A percentile compares a stretch with the other conserved stretches of the same genome.
These are phyloP conservation scores for Neoarius graeffei DNA, from an alignment of 2,113 vertebrate species.

Conservation along the genomic window DNA sequence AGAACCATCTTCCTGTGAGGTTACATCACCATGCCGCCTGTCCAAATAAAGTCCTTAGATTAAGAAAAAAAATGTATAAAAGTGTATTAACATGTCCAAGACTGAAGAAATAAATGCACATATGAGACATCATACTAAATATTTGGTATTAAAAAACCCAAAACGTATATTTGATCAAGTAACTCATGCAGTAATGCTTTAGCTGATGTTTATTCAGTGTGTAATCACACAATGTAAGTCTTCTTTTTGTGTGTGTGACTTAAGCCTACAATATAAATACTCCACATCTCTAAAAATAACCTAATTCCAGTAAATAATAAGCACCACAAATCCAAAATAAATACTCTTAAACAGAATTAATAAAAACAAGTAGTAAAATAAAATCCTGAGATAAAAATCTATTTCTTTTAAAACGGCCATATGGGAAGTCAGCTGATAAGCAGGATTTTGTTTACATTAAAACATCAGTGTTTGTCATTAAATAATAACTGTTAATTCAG, in stretches of 20 bases:
- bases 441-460: neutral
- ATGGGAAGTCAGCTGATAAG: neutral
- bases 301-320: neutral
- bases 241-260: neutral
- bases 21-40: too few relatives aligned
- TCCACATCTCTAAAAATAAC: neutral
- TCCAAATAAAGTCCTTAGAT: too few relatives aligned
- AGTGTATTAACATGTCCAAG: neutral
- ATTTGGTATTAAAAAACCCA: neutral
- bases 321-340: neutral
- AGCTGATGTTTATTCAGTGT: neutral
- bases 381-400: neutral
- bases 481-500: neutral
- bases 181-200: neutral
- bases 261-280: neutral
- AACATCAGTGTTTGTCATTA: neutral
- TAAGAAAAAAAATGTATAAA: neutral
- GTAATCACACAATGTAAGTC: neutral
- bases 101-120: neutral
- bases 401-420: neutral
- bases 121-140: neutral
- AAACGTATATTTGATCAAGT: neutral
- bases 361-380: neutral
- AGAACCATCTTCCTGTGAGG: too few relatives aligned
- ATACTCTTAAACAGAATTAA: neutral